Base-by-base conservation (phyloP, 2,113 vertebrate species). In the Rhinopomastus cyanomelas region DNA sequence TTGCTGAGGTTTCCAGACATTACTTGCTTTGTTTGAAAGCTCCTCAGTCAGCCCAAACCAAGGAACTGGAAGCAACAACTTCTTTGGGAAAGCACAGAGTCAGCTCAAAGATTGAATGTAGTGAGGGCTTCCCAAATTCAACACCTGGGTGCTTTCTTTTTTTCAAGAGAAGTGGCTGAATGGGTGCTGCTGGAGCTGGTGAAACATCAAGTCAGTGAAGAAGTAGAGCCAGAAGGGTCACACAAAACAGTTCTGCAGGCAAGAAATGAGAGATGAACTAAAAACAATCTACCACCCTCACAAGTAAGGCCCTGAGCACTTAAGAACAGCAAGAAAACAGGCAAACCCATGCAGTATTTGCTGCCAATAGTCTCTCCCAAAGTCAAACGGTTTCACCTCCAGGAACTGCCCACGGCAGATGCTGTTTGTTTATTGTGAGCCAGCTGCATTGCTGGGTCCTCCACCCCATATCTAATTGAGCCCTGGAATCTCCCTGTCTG, bases 311-410 rank as follows among this genome's bases (percentile, higher is more conserved):
- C 39, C 64, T 13, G 3, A 32, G 12, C 19, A 25, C 17, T 32
- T 20, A 21, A 29, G 16, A 20, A 62, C 27, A 36, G 21, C 6
- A 39, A 20, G n/a, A n/a, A 49, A 67, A 49, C n/a, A 71, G 18
- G 7, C 9, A 67, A 56, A 5, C 5, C 3, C 8, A 1, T 17
- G 3, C 0, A 22, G 12, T 25, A n/a, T 56, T 83, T 44, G 5
- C 16, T 21, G 34, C 5, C 17, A 67, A 0, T 64, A 0, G 20
- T n/a, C 8, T 65, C 10, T 23, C n/a, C 52, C 25, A 71, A 57
- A 87, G 61, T 29, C 52, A 55, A 51, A 6, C 13, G 16, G 5
- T 3, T 78, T 51, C 13, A 57, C 9, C 30, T 61, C 23, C 37
- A 42, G 48, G 36, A 91, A 46, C 27, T 32, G 16, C 21, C 14